Evolutionary conservation across 2,113 vertebrate genomes (phyloP), one percentile per base, ranked within the genome.

Genomic region (Psittacara wagleri): DNA sequence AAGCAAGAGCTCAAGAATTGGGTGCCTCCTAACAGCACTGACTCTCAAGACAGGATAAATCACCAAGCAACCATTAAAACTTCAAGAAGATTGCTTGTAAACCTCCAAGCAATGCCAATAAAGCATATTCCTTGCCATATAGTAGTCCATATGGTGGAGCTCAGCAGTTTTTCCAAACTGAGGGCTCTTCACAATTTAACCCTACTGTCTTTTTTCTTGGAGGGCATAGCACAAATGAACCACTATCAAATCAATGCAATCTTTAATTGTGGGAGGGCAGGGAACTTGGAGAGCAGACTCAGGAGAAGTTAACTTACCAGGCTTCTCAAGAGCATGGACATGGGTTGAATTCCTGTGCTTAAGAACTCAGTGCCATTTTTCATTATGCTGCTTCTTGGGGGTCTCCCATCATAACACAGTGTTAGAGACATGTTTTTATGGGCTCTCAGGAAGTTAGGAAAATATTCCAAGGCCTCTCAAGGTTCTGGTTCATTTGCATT

Each of bases 1-100:
- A 97, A 97, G 97, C 97, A 88, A 97, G 86, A 95, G 96, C 97
- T 92, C 29, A 5, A 96, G 97, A 96, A 95, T 88, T 92, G 95
- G 96, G 94, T 96, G 93, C 96, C 98, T 97, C 96, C 97, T 93
- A 77, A 83, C 76, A 96, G 98, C 97, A 81, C 77, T 70, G 96
- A 88, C 97, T 97, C 97, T 97, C 87, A 86, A 89, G 94, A 89
- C 39, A 81, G 97, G 98, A 98, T 98, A 98, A 98, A 98, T 98
- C 98, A 98, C 97, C 59, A 5, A 97, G 97, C 92, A 96, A 96
- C 98, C 98, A 98, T 98, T 98, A 98, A 98, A 97, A 97, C 98
- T 98, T 98, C 98, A 98, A 88, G 97, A 95, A 97, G 97, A 97
- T 97, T 93, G 98, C 98, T 98, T 96, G 92, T 98, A 98, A 98